Base-by-base conservation (phyloP, 2,888 invertebrate species). In the Didymodactylos carnosus region DNA sequence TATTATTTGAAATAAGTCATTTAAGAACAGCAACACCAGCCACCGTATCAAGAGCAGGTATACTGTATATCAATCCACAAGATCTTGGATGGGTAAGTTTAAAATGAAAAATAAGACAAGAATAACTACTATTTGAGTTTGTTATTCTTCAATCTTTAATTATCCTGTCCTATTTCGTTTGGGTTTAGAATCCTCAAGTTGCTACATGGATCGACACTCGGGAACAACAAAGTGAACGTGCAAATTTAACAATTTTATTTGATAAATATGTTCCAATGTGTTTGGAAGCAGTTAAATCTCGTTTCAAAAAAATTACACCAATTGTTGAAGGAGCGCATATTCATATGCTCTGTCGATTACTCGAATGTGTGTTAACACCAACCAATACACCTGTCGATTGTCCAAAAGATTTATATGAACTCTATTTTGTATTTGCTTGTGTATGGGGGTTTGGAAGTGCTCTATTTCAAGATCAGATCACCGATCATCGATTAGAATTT, bases 361-460 rank as follows among this genome's bases (percentile, higher is more conserved):
- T 95, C 73, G 89, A 91, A 79, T 91, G 90, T 82, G 85, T 94
- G 70, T 84, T 95, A 71, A 89, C 88, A 3, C 89, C 90, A 11
- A 88, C 89, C 78, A 89, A 92, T 83, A 91, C 91, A 1, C 90
- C 92, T 1, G 84, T 87, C 16, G 94, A 94, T 78, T 94, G 92
- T 80, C 89, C 91, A 14, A 95, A 94, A 82, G 95, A 95, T 79
- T 89, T 91, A 87, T 91, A 93, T 80, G 95, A 95, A 82, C 86
- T 94, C 72, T 94, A 92, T 83, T 95, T 95, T 83, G 94, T 91
- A 14, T 95, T 95, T 84, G 91, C 92, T 75, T 90, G 91, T 78
- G 89, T 95, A 77, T 95, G 95, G 94, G 94, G 94, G 0, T 95
- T 95, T 84, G 95, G 95, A 29, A 92, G 94, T n/a, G 90, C 92